Base-by-base conservation (phyloP, 2,888 invertebrate species). In the Spisula subtruncata region DNA sequence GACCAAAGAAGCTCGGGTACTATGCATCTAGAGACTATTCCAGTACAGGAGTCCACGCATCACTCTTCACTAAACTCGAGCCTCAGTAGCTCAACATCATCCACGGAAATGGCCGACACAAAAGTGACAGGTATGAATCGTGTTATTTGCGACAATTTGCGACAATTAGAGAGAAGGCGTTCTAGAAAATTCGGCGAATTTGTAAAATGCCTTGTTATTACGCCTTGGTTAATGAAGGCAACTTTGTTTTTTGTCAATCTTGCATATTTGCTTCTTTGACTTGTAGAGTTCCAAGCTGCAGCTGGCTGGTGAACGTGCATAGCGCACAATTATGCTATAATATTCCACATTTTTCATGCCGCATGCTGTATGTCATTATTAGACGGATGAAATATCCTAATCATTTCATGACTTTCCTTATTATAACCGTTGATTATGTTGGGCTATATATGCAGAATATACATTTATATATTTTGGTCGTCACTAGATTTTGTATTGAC, bases 31-130 rank as follows among this genome's bases (percentile, higher is more conserved):
- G 88, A 90, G 90, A 91, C 92, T 20, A 87, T 87, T 60, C 91
- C 88, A 48, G 85, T 86, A 81, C 92, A 91, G 91, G 93, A 93
- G 86, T 41, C 90, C 88, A 54, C 87, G 14, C 87, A 93, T 82
- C 91, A 90, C 79, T 87, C 91, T 25, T 89, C 91, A 60, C 89
- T 92, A 54, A 90, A 90, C 60, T 86, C 90, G 35, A 89, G 91
- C 86, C 89, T 92, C 60, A 90, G 90, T 71, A 87, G 92, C 86
- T 91, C 93, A 10, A 89, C 93, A 25, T 93, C 93, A n/a, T 93
- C 94, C 14, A 88, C 92, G 29, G 94, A 94, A 81, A 93, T 91
- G 81, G 89, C 93, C 12, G 93, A 94, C 16, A 90, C 88, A 48
- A 93, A 93, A 92, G 90, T 93, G n/a, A 51, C 91, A 92, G 92